Base-by-base conservation (phyloP, 2,797 vertebrate species). In the Enteromius thamalakanensis region DNA sequence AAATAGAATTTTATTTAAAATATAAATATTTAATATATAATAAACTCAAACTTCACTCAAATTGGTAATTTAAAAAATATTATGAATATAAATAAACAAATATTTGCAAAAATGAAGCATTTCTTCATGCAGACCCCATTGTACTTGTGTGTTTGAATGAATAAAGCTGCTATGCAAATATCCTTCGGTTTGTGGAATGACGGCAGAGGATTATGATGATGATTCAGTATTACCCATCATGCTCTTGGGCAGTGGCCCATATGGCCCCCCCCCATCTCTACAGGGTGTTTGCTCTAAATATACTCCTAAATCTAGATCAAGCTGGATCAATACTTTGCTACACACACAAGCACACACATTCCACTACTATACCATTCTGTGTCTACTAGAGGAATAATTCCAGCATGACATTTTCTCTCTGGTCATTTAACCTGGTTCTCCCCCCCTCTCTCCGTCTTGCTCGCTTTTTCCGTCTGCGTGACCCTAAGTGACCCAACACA, bases 231-330 rank as follows among this genome's bases (percentile, higher is more conserved):
- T 86, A 86, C 86, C 84, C 87, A 87, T 78, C 62, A 83, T 88
- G 84, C 86, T 68, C 82, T 51, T 60, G 51, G 74, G 58, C 75
- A 70, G 32, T 65, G 83, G 71, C 83, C 85, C 81, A 87, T 84
- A 85, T 84, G 86, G 37, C 26, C 26, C 26, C 26, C 26, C 68
- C 75, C 55, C 62, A 60, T 77, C 80, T 75, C 79, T 84, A 77
- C 60, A 62, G 71, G 37, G 74, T n/a, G 53, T 74, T 78, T 67
- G 80, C 62, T 79, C 85, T 88, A 88, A 88, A 90, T 86, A 76
- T 76, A 86, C 78, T 77, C 84, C 81, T 37, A 86, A 83, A 88
- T 86, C 85, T 87, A 90, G 89, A 89, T 84, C 86, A 86, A 47
- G 76, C 1, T 34, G 65, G 88, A 86, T 88, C 86, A 85, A 88